These are phyloP conservation scores for Ancistrus triradiatus DNA, from an alignment of 2,113 vertebrate species.

Conservation along the genomic window DNA sequence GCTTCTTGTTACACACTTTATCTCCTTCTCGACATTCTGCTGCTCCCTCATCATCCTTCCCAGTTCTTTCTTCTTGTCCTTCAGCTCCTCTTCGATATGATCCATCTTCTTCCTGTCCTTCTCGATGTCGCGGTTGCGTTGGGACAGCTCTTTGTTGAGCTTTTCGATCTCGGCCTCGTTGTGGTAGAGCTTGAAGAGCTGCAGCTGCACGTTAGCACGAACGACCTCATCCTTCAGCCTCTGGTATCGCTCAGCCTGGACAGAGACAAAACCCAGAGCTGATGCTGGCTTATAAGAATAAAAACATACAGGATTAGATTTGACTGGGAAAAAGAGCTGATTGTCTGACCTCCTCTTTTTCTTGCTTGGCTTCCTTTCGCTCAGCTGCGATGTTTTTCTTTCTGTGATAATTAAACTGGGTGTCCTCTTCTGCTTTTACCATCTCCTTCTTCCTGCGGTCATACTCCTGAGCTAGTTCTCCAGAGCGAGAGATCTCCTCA, in stretches of 20 bases:
- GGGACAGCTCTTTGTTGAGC: slow-evolving; percentile 81
- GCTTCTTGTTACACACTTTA: slow-evolving; percentile 79
- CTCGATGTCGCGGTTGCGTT: slow-evolving; percentile 90
- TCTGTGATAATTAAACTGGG: slow-evolving; percentile 92
- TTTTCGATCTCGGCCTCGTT: slow-evolving; percentile 92
- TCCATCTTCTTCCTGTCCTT: slow-evolving; percentile 96
- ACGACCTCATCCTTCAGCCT: slow-evolving; percentile 91
- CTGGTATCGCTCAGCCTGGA: slow-evolving; percentile 88
- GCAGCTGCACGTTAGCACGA: slow-evolving; percentile 86
- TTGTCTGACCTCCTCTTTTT: slow-evolving; percentile 91
- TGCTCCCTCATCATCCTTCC: slow-evolving; percentile 84
- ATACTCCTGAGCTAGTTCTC: slow-evolving; percentile 88
- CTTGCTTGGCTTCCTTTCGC: slow-evolving; percentile 93
- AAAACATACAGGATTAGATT: too few species aligned
- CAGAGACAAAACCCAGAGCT: neutral
- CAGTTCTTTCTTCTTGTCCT: slow-evolving; percentile 82
- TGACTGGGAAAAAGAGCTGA: too few species aligned
- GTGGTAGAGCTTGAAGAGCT: slow-evolving; percentile 94
- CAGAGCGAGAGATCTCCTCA: slow-evolving; percentile 92
- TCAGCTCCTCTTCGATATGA: slow-evolving; percentile 89
- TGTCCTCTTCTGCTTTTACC: slow-evolving; percentile 95
- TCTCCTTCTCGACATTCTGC: slow-evolving; percentile 82
- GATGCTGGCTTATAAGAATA: too few species aligned
- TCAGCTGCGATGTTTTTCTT: slow-evolving; percentile 95
- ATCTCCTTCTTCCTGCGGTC: slow-evolving; percentile 93